Conservation (phyloP, 2,113 vertebrate species). For the Lota lota region DNA sequence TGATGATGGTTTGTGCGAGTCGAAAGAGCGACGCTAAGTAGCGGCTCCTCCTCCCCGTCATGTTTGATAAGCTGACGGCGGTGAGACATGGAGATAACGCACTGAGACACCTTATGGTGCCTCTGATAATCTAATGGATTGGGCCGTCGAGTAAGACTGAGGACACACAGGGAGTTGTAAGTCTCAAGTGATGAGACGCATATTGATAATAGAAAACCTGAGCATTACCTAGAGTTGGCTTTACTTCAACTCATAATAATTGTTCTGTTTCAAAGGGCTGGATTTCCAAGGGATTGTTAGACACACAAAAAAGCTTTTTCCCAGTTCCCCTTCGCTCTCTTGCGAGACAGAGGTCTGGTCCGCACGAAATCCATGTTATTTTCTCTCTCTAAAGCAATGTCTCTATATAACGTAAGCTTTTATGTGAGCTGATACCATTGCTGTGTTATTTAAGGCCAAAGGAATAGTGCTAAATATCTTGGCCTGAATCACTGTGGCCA, state of each 20-base stretch:
- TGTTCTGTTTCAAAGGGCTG: too few relatives aligned
- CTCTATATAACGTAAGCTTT: neutral
- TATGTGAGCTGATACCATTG: neutral
- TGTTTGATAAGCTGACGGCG: too few relatives aligned
- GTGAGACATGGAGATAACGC: too few relatives aligned
- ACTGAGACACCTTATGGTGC: neutral
- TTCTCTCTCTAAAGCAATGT: neutral
- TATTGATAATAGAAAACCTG: too few relatives aligned
- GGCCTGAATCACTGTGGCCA: neutral
- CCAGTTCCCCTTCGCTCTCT: neutral
- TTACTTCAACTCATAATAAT: too few relatives aligned
- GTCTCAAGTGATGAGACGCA: too few relatives aligned
- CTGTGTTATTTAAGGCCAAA: neutral
- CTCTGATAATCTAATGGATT: neutral
- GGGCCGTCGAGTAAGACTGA: neutral
- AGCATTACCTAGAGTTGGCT: too few relatives aligned
- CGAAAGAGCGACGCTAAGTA: too few relatives aligned
- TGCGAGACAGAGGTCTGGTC: neutral
- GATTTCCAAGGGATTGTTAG: too few relatives aligned
- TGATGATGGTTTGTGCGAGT: too few relatives aligned
- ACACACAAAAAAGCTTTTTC: too few relatives aligned
- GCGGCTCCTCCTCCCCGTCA: too few relatives aligned
- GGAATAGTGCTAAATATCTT: neutral
- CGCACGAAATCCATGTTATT: neutral
- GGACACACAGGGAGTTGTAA: neutral